Evolutionary conservation across 1,140 invertebrate species (phyloP).

Genomic region (Ooceraea biroi): DNA sequence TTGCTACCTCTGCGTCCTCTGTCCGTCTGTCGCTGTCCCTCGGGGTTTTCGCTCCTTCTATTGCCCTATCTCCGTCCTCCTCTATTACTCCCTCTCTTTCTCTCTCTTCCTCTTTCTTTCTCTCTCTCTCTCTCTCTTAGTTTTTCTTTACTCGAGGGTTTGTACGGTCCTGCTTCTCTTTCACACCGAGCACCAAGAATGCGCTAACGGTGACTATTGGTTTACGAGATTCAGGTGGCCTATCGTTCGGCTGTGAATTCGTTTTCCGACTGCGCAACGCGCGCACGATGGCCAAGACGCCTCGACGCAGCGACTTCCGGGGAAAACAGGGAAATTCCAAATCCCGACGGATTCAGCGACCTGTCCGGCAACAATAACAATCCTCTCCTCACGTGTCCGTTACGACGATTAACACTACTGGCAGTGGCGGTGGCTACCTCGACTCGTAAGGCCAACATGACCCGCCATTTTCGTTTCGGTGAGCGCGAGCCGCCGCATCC

Average conservation of each 20-base stretch:
- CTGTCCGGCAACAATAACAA: not conserved
- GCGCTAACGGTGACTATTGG: not conserved
- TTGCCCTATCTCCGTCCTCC: slow-evolving; percentile 35
- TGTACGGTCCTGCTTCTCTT: not conserved
- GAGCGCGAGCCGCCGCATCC: slow-evolving; percentile 66
- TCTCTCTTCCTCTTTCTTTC: slow-evolving; percentile 33
- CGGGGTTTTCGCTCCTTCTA: slow-evolving; percentile 50
- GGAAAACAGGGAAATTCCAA: slow-evolving; percentile 39
- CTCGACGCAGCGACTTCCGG: too few relatives aligned
- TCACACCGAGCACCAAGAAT: not conserved
- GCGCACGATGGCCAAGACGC: not conserved
- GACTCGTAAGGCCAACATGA: slow-evolving; percentile 77
- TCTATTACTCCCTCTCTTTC: slow-evolving; percentile 37
- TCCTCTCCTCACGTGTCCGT: slow-evolving; percentile 71
- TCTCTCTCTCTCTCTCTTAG: slow-evolving; percentile 15
- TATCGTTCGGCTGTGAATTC: too few relatives aligned
- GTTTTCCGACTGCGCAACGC: not conserved
- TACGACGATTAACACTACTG: slow-evolving; percentile 70
- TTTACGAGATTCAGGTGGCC: not conserved
- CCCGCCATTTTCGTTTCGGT: slow-evolving; percentile 84
- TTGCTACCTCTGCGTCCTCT: slow-evolving; percentile 34
- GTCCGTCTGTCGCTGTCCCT: slow-evolving; percentile 18
- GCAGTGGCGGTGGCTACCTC: slow-evolving; percentile 69
- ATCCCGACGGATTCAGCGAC: slow-evolving; percentile 4
- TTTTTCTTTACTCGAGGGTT: not conserved